These are phyloP conservation scores for Ptychobarbus kaznakovi DNA, from an alignment of 2,797 vertebrate species.

Conservation along the genomic window DNA sequence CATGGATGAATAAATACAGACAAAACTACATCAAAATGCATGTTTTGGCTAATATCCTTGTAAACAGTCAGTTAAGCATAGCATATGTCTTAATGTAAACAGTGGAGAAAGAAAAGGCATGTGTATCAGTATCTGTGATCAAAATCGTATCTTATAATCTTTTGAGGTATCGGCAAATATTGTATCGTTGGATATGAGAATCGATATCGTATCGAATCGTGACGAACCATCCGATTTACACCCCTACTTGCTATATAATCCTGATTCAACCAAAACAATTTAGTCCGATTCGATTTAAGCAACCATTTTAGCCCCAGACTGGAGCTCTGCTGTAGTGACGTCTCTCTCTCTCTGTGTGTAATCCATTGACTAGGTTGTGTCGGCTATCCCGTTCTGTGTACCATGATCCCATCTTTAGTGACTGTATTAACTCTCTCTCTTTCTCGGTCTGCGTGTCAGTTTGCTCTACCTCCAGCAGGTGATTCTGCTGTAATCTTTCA, in stretches of 20 bases:
- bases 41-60: too few species aligned
- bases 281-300: neutral
- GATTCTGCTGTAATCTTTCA: conserved; percentile 80
- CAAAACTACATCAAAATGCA: too few species aligned
- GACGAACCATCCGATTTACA: too few species aligned
- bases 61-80: too few species aligned
- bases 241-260: neutral
- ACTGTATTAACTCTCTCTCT: conserved; percentile 54
- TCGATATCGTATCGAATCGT: too few species aligned
- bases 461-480: conserved; percentile 66
- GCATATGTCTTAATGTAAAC: too few species aligned
- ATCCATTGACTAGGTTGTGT: conserved; percentile 75
- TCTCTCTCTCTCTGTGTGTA: conserved; percentile 59
- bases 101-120: too few species aligned
- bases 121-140: too few species aligned
- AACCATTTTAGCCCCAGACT: neutral
- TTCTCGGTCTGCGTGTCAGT: neutral
- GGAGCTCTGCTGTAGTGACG: neutral
- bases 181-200: too few species aligned
- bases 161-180: too few species aligned
- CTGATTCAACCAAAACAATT: neutral
- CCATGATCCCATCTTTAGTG: conserved; percentile 77
- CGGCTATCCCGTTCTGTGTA: conserved; percentile 57
- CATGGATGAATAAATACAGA: too few species aligned
- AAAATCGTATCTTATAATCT: too few species aligned